phyloP scores from a whole-genome alignment of 2,888 invertebrate genomes.

The Yponomeuta evonymella region DNA sequence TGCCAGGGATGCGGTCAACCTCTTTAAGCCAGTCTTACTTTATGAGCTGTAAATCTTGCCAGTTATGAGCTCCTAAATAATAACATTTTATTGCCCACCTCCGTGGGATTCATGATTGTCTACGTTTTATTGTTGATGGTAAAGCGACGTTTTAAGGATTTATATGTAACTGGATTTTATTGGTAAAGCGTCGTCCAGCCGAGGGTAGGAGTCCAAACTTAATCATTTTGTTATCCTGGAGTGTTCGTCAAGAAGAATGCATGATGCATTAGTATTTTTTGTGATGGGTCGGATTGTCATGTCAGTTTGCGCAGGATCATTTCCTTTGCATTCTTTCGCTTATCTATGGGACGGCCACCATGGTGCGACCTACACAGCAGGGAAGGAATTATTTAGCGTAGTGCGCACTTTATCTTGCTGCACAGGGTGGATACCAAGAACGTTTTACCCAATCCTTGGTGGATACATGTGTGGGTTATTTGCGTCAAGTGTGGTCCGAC shows the following conservation, averaged over 20 bases:
- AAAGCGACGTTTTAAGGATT: conserved; percentile 50
- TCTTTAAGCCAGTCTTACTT: conserved; percentile 38
- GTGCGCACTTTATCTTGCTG: conserved; percentile 12
- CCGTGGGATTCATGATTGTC: conserved; percentile 60
- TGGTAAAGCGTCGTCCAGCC: conserved; percentile 40
- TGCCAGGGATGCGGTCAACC: conserved; percentile 48
- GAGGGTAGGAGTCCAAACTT: background rate
- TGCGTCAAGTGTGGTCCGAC: conserved; percentile 37
- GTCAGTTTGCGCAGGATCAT: conserved; percentile 22
- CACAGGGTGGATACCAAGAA: conserved; percentile 9
- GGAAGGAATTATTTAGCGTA: background rate
- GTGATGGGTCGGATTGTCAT: conserved; percentile 21
- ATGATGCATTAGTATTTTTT: conserved; percentile 16
- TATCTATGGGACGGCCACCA: conserved; percentile 19
- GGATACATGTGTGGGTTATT: conserved; percentile 31
- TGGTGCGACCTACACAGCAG: conserved; percentile 29
- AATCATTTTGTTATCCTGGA: background rate
- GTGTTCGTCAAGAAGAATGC: conserved; percentile 5
- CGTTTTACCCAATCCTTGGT: no score
- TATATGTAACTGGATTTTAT: conserved; percentile 59
- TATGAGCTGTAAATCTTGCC: conserved; percentile 65
- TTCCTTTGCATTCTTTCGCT: conserved; percentile 14
- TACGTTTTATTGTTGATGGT: conserved; percentile 54
- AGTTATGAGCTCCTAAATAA: conserved; percentile 72
- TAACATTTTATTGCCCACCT: conserved; percentile 65